Evolutionary conservation across 2,113 vertebrate species (phyloP).

Genomic region (Catharus bicknelli): DNA sequence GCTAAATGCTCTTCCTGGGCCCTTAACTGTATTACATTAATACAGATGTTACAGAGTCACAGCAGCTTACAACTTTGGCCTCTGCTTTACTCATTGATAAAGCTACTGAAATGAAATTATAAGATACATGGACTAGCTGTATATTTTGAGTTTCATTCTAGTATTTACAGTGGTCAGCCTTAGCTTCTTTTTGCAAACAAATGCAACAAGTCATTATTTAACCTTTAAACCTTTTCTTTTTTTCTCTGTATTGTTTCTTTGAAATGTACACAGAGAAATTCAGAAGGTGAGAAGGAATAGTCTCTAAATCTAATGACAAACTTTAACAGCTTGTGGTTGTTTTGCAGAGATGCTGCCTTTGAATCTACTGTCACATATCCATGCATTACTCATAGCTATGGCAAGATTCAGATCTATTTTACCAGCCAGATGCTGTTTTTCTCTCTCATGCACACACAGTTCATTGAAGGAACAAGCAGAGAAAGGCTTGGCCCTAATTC

Average conservation of each 20-base stretch:
- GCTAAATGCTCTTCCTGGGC: not conserved
- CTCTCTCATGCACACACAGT: not conserved
- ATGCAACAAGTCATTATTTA: not conserved
- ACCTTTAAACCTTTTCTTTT: not conserved
- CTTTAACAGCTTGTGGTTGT: slow-evolving; percentile 51
- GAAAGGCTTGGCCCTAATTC: not conserved
- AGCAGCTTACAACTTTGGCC: not conserved
- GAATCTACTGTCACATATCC: not conserved
- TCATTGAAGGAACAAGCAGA: not conserved
- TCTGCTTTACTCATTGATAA: not conserved
- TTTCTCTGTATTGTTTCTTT: not conserved
- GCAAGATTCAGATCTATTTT: not conserved
- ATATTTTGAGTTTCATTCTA: not conserved
- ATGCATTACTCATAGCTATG: not conserved
- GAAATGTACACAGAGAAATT: not conserved
- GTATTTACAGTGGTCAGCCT: not conserved
- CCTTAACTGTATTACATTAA: not conserved
- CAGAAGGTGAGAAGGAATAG: not conserved
- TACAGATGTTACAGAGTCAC: not conserved
- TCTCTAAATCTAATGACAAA: slow-evolving; percentile 58
- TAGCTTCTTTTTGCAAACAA: not conserved
- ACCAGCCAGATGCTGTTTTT: slow-evolving; percentile 31
- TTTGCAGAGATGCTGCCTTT: slow-evolving; percentile 34
- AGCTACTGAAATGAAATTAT: not conserved
- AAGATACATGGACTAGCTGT: not conserved